Conservation (phyloP, 2,888 invertebrate genomes). For the Agapetus fuscipes region DNA sequence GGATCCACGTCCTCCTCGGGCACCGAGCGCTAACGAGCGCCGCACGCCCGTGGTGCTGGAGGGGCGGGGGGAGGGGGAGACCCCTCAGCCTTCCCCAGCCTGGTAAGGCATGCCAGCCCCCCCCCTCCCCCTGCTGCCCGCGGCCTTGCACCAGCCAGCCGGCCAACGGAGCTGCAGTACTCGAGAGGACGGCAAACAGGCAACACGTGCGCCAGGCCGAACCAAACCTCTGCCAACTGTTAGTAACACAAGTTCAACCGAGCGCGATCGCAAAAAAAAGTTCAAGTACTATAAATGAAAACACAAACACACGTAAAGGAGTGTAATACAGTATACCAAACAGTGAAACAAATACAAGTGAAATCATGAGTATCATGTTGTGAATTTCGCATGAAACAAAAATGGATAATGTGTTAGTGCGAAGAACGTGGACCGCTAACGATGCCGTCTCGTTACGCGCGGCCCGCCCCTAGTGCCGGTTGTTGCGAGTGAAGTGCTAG, state of each 20-base stretch:
- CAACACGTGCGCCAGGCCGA: constrained; percentile 5
- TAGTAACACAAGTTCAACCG: no score
- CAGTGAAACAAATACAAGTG: no score
- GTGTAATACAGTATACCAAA: no score
- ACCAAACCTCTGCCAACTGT: constrained; percentile 36
- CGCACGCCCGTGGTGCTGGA: constrained; percentile 26
- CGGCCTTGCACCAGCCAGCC: no score
- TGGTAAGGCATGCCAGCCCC: constrained; percentile 5
- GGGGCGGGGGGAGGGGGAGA: no score
- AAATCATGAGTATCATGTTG: no score
- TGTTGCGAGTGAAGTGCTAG: constrained; percentile 1
- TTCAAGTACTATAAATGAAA: no score
- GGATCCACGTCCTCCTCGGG: neutral
- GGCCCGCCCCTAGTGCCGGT: constrained; percentile 1
- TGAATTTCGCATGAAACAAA: constrained; percentile 3
- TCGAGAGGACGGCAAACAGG: neutral
- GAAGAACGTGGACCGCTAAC: constrained; percentile 4
- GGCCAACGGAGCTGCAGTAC: no score
- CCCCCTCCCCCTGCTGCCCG: neutral
- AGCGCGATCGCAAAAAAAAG: no score
- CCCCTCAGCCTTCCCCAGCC: constrained; percentile 4
- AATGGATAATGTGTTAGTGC: constrained; percentile 10
- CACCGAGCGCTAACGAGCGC: constrained; percentile 21
- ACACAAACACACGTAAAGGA: no score
- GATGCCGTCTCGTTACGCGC: constrained; percentile 5